phyloP scores from a whole-genome alignment of 2,113 vertebrate species.

The Origma solitaria region DNA sequence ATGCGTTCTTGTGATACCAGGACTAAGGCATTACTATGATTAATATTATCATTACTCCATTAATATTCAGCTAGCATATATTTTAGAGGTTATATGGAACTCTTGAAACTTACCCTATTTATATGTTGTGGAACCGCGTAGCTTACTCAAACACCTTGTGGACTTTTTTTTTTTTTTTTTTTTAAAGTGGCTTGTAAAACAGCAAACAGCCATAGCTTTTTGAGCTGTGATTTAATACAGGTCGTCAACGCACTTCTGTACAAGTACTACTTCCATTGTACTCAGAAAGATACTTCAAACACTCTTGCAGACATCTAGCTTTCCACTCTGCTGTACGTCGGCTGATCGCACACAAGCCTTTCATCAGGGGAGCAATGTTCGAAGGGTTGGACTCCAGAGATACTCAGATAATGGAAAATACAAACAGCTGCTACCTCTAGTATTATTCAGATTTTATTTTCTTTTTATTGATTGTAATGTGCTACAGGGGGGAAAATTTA shows the following conservation, averaged over 20 bases:
- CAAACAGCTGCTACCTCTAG: conserved; percentile 98
- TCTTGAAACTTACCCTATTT: conserved; percentile 73
- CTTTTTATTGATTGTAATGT: conserved; percentile 70
- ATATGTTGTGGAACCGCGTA: conserved; percentile 69
- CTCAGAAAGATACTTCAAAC: conserved; percentile 46
- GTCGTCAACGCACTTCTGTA: conserved; percentile 46
- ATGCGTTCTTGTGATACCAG: background rate
- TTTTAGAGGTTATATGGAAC: conserved; percentile 71
- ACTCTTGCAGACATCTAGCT: conserved; percentile 20
- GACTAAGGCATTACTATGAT: conserved; percentile 62
- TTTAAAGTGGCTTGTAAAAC: conserved; percentile 40
- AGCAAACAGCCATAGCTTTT: conserved; percentile 37
- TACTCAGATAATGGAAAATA: conserved; percentile 73
- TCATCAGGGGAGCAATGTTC: conserved; percentile 59
- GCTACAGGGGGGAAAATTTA: conserved; percentile 46
- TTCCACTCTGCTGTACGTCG: conserved; percentile 33
- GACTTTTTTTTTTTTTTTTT: background rate
- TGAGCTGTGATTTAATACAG: conserved; percentile 44
- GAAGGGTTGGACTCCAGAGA: conserved; percentile 66
- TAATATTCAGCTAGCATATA: conserved; percentile 73
- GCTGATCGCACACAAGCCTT: conserved; percentile 52
- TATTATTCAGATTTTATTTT: conserved; percentile 82
- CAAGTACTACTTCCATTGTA: conserved; percentile 24
- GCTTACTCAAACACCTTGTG: conserved; percentile 65
- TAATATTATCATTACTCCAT: conserved; percentile 73